Percentiles rank a stretch among this genome's conserved stretches.
These are phyloP conservation scores for Choristoneura rosaceana DNA, from an alignment of 2,888 invertebrate species.

Conservation along the genomic window DNA sequence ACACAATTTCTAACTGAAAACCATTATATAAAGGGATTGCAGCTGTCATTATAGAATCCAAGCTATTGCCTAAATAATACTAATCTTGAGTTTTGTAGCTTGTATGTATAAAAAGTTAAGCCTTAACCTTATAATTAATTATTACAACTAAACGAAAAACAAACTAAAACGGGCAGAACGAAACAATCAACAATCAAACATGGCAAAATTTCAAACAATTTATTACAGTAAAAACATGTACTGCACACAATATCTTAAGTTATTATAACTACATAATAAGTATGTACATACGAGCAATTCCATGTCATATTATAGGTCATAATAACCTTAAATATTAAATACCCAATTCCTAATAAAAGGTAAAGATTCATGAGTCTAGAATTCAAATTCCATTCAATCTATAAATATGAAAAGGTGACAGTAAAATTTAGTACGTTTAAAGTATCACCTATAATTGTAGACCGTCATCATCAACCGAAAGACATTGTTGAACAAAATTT, in stretches of 20 bases:
- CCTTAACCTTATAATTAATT: background rate
- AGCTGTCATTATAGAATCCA: too few species aligned
- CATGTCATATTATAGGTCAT: conserved; percentile 45
- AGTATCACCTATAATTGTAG: too few species aligned
- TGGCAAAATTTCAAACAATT: conserved; percentile 65
- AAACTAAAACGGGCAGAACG: conserved; percentile 48
- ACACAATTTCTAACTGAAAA: too few species aligned
- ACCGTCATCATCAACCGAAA: too few species aligned
- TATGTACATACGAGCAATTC: conserved; percentile 60
- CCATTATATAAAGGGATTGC: too few species aligned
- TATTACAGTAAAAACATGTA: conserved; percentile 72
- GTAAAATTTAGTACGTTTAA: background rate
- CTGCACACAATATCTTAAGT: conserved; percentile 47
- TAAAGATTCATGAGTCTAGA: conserved; percentile 23
- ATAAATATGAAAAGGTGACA: background rate
- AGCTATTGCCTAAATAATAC: too few species aligned
- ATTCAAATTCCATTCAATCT: background rate
- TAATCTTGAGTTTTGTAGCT: too few species aligned
- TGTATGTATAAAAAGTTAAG: too few species aligned
- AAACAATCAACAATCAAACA: conserved; percentile 65
- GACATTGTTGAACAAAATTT: too few species aligned
- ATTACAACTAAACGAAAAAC: background rate
- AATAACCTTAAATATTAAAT: conserved; percentile 13
- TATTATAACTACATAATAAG: conserved; percentile 50
- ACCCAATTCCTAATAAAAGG: conserved; percentile 47